These are phyloP conservation scores for Zosterops hypoxanthus DNA, from an alignment of 2,113 vertebrate genomes.

Conservation along the genomic window DNA sequence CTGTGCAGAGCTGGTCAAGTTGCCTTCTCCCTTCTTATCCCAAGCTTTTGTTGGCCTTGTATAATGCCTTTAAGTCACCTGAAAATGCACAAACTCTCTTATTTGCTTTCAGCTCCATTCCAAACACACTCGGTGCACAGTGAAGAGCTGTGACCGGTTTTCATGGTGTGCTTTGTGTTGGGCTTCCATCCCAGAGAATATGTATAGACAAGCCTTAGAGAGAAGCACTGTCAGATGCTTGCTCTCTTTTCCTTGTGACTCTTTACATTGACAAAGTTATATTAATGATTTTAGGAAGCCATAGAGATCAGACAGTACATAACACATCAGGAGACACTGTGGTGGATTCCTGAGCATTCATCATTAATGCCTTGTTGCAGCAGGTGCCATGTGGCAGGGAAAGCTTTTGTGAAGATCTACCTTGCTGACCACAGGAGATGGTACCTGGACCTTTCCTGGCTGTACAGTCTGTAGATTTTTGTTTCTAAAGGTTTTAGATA, in stretches of 20 bases:
- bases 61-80: neutral
- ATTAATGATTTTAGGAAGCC: neutral
- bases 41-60: neutral
- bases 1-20: neutral
- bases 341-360: neutral
- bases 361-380: neutral
- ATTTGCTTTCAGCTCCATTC: neutral
- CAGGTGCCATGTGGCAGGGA: accelerated
- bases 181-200: neutral
- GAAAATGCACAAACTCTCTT: neutral
- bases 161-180: neutral
- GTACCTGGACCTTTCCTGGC: neutral
- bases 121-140: neutral
- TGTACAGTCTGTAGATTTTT: neutral
- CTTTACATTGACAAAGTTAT: neutral
- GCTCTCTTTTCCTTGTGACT: neutral
- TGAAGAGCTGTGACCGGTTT: neutral
- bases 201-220: neutral
- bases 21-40: neutral
- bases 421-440: neutral
- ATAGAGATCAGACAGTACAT: neutral
- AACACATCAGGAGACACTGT: neutral
- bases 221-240: neutral
- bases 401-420: neutral
- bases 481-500: neutral